Conservation (phyloP, 1,140 invertebrate genomes). For the Vollenhovia emeryi region DNA sequence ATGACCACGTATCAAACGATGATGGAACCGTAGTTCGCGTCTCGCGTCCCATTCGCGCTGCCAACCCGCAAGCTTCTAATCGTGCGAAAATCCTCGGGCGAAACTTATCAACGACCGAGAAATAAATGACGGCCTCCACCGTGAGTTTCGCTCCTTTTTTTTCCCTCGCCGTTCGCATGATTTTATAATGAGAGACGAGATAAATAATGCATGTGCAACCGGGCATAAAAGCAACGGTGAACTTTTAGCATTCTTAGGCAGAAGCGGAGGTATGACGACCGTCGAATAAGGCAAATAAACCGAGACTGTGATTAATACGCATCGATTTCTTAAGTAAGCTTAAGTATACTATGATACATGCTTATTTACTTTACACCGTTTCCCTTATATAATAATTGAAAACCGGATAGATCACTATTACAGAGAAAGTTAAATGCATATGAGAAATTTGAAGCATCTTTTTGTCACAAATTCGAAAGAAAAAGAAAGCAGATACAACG, state of each 20-base stretch:
- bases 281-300: conserved; percentile 34
- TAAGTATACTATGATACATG: conserved; percentile 21
- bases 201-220: conserved; percentile 41
- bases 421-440: neutral
- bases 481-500: neutral
- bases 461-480: neutral
- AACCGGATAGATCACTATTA: neutral
- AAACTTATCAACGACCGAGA: conserved; percentile 54
- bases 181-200: conserved; percentile 54
- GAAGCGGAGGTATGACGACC: conserved; percentile 19
- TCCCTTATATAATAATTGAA: conserved; percentile 13
- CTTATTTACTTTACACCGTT: conserved; percentile 11
- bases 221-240: conserved; percentile 36
- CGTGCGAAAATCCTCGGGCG: conserved; percentile 34
- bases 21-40: conserved; percentile 24
- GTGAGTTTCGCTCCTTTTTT: neutral
- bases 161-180: neutral
- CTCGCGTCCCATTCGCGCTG: neutral
- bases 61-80: conserved; percentile 14
- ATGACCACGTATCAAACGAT: conserved; percentile 52
- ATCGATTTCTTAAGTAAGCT: conserved; percentile 46
- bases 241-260: conserved; percentile 44
- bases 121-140: conserved; percentile 40
- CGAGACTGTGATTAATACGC: conserved; percentile 42
- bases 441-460: neutral